Evolutionary conservation across 2,888 invertebrate species (phyloP).

Genomic region (Eupithecia centaureata): DNA sequence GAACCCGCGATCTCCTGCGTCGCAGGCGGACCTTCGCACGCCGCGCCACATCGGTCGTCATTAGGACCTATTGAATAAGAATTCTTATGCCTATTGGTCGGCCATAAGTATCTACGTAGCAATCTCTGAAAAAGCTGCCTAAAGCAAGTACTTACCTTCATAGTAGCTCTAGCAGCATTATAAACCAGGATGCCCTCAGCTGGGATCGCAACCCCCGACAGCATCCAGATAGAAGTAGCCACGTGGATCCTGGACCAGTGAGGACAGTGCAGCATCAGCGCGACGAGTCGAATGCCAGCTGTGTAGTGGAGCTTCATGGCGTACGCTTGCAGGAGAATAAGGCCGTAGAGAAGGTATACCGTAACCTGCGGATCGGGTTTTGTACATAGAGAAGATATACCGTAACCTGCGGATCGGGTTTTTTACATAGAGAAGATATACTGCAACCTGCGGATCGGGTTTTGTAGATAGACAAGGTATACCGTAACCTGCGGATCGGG

Average conservation of each 20-base stretch:
- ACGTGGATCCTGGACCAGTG: conserved; percentile 64
- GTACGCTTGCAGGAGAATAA: conserved; percentile 73
- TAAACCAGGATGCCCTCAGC: conserved; percentile 72
- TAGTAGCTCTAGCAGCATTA: conserved; percentile 67
- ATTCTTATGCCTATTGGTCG: no score
- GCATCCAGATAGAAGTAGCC: conserved; percentile 64
- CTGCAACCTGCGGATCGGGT: conserved; percentile 59
- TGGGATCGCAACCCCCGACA: conserved; percentile 64
- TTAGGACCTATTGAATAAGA: background rate
- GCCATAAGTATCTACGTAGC: no score
- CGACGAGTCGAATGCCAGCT: conserved; percentile 68
- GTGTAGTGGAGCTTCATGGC: conserved; percentile 79
- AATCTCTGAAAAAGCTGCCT: no score
- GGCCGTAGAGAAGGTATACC: conserved; percentile 68
- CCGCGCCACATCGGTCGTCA: no score
- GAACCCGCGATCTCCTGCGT: no score
- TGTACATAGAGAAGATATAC: conserved; percentile 53
- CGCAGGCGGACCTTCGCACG: no score
- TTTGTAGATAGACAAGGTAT: conserved; percentile 56
- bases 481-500: conserved; percentile 62
- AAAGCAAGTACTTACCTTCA: no score
- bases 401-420: conserved; percentile 56
- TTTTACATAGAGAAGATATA: conserved; percentile 63
- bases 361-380: conserved; percentile 55
- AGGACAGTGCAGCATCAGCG: conserved; percentile 65